phyloP scores from a whole-genome alignment of 2,888 invertebrate species.

The Zeuzera pyrina region DNA sequence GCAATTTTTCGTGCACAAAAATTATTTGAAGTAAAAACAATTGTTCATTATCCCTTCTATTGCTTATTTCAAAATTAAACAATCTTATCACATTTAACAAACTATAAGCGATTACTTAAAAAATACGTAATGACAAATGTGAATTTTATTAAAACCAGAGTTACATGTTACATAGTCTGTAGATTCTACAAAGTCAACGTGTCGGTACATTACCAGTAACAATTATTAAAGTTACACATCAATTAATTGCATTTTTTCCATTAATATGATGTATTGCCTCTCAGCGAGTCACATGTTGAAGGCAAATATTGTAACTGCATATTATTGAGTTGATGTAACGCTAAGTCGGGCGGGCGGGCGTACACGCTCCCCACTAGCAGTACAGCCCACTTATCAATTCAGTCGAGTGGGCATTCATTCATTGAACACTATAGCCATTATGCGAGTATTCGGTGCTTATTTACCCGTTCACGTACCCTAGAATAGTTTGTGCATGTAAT shows the following conservation, averaged over 20 bases:
- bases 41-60: no score
- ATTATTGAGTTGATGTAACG: no score
- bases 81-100: no score
- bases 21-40: no score
- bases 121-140: no score
- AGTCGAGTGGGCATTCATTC: slow-evolving; percentile 68
- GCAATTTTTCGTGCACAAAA: no score
- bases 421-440: slow-evolving; percentile 63
- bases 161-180: no score
- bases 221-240: neutral
- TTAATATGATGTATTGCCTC: neutral
- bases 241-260: neutral
- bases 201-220: neutral
- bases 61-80: no score
- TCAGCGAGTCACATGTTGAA: no score
- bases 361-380: slow-evolving; percentile 21
- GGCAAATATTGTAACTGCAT: neutral
- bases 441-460: slow-evolving; percentile 54
- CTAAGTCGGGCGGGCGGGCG: slow-evolving; percentile 37
- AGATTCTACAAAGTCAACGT: neutral
- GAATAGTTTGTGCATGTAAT: no score
- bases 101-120: no score
- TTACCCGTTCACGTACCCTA: slow-evolving; percentile 55
- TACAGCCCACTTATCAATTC: slow-evolving; percentile 69
- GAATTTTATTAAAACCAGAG: no score